Conservation (phyloP, 2,113 vertebrate species). For the Collichthys lucidus region DNA sequence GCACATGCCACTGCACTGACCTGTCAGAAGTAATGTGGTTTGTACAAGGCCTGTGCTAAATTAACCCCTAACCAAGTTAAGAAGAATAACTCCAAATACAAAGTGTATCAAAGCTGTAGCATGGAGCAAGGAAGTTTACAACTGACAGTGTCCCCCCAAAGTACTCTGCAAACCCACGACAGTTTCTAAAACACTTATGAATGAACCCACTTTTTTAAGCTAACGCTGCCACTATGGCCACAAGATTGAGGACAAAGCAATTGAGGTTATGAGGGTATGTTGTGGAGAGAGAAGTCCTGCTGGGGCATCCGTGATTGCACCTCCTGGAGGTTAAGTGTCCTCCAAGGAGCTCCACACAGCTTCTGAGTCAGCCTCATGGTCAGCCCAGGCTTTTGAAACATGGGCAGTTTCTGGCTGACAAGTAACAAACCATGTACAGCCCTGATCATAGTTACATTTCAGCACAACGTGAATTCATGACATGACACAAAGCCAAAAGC, state of each 20-base stretch:
- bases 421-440: slow-evolving; percentile 7
- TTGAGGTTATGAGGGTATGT: slow-evolving; percentile 16
- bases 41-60: slow-evolving; percentile 44
- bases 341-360: slow-evolving; percentile 35
- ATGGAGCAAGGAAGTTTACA: not conserved
- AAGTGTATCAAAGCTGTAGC: not conserved
- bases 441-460: not conserved
- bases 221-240: slow-evolving; percentile 2
- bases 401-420: not conserved
- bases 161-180: not conserved
- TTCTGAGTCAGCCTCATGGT: slow-evolving; percentile 40
- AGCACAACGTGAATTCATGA: not conserved
- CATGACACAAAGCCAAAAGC: not conserved
- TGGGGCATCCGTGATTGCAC: slow-evolving; percentile 38
- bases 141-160: not conserved
- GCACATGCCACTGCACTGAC: slow-evolving; percentile 52
- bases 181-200: slow-evolving; percentile 31
- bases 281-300: slow-evolving; percentile 24
- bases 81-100: slow-evolving; percentile 31
- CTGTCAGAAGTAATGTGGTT: slow-evolving; percentile 55
- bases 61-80: slow-evolving; percentile 45
- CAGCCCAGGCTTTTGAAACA: slow-evolving; percentile 23
- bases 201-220: slow-evolving; percentile 18
- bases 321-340: slow-evolving; percentile 38
- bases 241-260: slow-evolving; percentile 28